Evolutionary conservation across 2,888 invertebrate species (phyloP), one percentile per base, ranked within the genome.

Genomic region (Hypselothyrea guttata): DNA sequence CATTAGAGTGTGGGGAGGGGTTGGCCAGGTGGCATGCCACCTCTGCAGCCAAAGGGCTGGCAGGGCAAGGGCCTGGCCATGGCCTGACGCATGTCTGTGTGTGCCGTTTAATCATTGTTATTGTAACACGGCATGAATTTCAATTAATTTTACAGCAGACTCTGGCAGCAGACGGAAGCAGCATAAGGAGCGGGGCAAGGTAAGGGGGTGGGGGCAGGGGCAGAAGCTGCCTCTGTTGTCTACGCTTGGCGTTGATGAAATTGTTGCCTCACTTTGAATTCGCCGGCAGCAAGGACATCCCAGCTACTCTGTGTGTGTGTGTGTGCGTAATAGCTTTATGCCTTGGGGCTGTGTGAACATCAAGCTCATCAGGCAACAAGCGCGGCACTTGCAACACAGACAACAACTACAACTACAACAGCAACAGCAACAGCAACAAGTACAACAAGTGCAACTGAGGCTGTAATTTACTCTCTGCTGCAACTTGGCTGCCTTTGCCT

Each of bases 341-440:
- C 76, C 88, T 86, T 63, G 77, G 75, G 88, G 88, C 85, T 88
- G 87, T 88, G 88, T 88, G 88, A 88, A 88, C 88, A 88, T 88
- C 75, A 77, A 77, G 75, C 70, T 71, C 75, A 81, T 79, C 75
- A 79, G 67, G 78, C 71, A 45, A 47, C 73, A 56, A 57, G 57
- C 62, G 55, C 63, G 49, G 55, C 55, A 58, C 52, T 37, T 54
- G 58, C 72, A 69, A 48, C 73, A 69, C 53, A 53, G 52, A 42
- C 65, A 59, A 55, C 60, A 71, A 52, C 65, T 53, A 28, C 42
- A 51, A 2, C 31, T 9, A 42, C 53, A 42, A 11, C 45, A 48
- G 30, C 68, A 47, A 44, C 44, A 35, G 11, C 53, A 51, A 55
- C 60, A 72, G 46, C 63, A 56, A 15, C 55, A 52, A 41, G 11